Base-by-base conservation (phyloP, 2,797 vertebrate species). In the Cyprinodon diabolis region DNA sequence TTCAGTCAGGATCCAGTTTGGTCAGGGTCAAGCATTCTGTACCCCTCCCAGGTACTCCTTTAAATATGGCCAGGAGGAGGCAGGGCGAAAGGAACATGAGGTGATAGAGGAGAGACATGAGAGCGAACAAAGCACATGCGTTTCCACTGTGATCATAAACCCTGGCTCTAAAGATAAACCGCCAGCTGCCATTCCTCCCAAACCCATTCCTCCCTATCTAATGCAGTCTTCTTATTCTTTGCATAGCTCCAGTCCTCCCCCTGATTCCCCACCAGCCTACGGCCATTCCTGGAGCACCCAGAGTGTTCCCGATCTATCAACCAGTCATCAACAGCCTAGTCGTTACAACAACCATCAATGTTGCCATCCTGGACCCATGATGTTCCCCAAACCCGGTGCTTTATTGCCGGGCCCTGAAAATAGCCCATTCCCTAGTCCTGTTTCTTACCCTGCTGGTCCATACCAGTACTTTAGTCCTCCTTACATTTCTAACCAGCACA, bases 1-100 rank as follows among this genome's bases (percentile, higher is more conserved):
- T 37, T 97, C 97, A 3, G 92, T 99, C 75, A 96, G 96, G 49
- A 96, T 99, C 70, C 96, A 96, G 69, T 89, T 99, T 15, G 92
- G 95, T 67, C 94, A 92, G 14, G 97, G 96, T 11, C 92, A 96
- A 70, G 91, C 91, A 0, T 89, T 94, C 30, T 96, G 95, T 81
- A 95, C 96, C 40, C 94, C 94, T 15, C 96, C 96, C 6, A 95
- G 90, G 37, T 98, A 96, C 91, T 95, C 96, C 45, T 96, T 96
- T 83, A 96, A 93, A 82, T 98, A 96, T 47, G 89, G 89, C 0
- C 91, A 62, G 40, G 88, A 92, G 4, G 89, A n/a, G 0, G 62
- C 14, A 48, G 75, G 54, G 7, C 62, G 69, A 9, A 47, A 40
- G 13, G 55, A 68, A 4, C 47, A 65, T 14, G 89, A 93, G 25